phyloP scores from a whole-genome alignment of 2,888 invertebrate genomes.

The Lochmaea capreae region DNA sequence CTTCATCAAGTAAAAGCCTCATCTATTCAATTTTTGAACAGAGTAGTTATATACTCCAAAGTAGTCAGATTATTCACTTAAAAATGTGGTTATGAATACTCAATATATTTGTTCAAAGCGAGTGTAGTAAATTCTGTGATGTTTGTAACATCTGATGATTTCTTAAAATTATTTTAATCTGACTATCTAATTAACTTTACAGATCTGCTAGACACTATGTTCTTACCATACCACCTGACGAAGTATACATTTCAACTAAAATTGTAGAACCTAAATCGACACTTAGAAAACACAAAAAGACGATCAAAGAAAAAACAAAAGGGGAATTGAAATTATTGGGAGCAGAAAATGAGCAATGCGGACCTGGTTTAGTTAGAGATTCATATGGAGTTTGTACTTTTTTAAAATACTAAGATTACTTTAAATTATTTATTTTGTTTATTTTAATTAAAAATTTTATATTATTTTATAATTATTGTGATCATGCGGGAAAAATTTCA shows the following conservation, averaged over 20 bases:
- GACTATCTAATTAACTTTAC: neutral
- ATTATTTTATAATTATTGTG: neutral
- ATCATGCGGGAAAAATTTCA: too few species aligned
- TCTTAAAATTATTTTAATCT: too few species aligned
- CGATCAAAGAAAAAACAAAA: conserved; percentile 43
- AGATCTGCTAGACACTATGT: conserved; percentile 50
- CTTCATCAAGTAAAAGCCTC: too few species aligned
- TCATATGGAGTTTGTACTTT: conserved; percentile 72
- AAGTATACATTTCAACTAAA: conserved; percentile 49
- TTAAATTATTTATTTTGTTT: conserved; percentile 34
- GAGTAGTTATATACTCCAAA: too few species aligned
- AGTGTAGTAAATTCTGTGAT: too few species aligned
- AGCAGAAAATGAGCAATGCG: conserved; percentile 77
- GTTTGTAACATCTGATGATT: too few species aligned
- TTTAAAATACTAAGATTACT: conserved; percentile 25
- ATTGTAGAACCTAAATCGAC: conserved; percentile 49
- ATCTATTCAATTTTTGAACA: too few species aligned
- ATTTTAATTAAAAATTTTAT: conserved; percentile 7
- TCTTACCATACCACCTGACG: conserved; percentile 55
- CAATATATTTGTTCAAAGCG: too few species aligned
- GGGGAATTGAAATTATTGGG: conserved; percentile 71
- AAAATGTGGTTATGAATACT: too few species aligned
- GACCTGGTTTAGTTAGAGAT: conserved; percentile 77
- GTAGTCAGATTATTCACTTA: too few species aligned
- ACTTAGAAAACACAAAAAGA: conserved; percentile 53